These are phyloP conservation scores for Gallinago jamesoni DNA, from an alignment of 2,113 vertebrate species.

Conservation along the genomic window DNA sequence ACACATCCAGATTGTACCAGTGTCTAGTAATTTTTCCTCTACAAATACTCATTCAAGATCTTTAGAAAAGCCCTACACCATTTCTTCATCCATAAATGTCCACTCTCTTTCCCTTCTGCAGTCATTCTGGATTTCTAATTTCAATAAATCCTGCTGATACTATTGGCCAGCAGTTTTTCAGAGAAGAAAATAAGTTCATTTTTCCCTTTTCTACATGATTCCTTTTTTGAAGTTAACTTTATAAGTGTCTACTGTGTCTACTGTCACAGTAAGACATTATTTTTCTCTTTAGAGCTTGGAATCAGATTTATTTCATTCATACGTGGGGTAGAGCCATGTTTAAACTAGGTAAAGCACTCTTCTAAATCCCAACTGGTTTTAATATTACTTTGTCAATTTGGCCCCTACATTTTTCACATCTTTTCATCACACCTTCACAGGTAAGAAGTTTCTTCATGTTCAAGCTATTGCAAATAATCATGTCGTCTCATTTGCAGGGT, in stretches of 20 bases:
- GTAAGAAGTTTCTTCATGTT: background rate
- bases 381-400: background rate
- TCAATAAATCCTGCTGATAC: background rate
- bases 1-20: background rate
- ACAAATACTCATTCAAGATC: background rate
- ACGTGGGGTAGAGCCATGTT: background rate
- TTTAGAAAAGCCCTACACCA: background rate
- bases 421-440: background rate
- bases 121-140: background rate
- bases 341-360: background rate
- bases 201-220: background rate
- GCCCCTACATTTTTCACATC: background rate
- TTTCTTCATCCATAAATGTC: background rate
- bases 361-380: background rate
- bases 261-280: background rate
- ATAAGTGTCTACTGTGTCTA: background rate
- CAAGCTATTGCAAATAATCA: background rate
- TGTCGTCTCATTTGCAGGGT: background rate
- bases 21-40: background rate
- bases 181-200: background rate
- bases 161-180: background rate
- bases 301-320: background rate
- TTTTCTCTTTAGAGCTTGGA: background rate
- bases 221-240: background rate
- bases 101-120: background rate